Conservation (phyloP, 2,888 invertebrate genomes). For the Sinotaia quadrata region DNA sequence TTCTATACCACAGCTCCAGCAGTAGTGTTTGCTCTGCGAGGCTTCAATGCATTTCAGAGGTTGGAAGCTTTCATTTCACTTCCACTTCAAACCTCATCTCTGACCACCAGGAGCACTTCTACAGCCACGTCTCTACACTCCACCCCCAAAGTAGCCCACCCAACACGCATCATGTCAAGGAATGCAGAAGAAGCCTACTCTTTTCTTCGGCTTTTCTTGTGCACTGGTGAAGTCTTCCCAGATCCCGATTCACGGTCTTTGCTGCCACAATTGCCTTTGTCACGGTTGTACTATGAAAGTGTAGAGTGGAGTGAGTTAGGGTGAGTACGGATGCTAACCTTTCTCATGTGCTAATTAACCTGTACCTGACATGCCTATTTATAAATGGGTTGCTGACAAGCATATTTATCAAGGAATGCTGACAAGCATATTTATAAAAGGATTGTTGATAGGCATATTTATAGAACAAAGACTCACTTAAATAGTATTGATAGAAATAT, state of each 20-base stretch:
- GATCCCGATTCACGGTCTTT: conserved; percentile 57
- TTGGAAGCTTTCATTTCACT: conserved; percentile 46
- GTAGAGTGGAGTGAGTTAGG: background rate
- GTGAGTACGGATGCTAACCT: background rate
- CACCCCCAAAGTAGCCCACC: conserved; percentile 13
- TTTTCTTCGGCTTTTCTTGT: conserved; percentile 62
- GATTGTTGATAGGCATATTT: too few species aligned
- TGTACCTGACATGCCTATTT: too few species aligned
- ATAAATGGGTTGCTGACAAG: too few species aligned
- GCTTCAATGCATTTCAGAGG: conserved; percentile 61
- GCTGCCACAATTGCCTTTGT: conserved; percentile 56
- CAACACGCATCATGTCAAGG: conserved; percentile 61
- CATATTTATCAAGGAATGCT: too few species aligned
- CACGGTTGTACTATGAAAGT: conserved; percentile 22
- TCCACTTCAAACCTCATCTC: conserved; percentile 26
- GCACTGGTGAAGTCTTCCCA: conserved; percentile 59
- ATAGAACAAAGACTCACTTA: too few species aligned
- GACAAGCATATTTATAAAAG: too few species aligned
- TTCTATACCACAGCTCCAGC: conserved; percentile 58
- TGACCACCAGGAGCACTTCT: background rate
- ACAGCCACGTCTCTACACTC: background rate
- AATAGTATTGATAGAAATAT: too few species aligned
- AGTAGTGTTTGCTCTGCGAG: conserved; percentile 59
- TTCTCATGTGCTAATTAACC: too few species aligned
- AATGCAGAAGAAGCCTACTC: conserved; percentile 63